A percentile compares a stretch with the other conserved stretches of the same genome.
phyloP scores from a whole-genome alignment of 1,140 invertebrate genomes.

The Phthorimaea operculella region DNA sequence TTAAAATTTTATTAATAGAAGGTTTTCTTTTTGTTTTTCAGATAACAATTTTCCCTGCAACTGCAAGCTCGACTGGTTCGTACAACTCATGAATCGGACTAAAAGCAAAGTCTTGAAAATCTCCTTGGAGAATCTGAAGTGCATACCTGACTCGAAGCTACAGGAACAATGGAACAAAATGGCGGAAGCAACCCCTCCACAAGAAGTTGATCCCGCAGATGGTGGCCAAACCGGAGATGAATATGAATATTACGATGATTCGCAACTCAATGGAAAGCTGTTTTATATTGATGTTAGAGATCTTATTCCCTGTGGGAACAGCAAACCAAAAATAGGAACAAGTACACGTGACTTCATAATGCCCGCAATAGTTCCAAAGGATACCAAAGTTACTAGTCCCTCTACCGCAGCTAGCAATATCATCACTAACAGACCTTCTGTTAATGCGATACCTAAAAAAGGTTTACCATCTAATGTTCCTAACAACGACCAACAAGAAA shows the following conservation, averaged over 20 bases:
- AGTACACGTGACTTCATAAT: conserved; percentile 5
- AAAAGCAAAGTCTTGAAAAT: conserved; percentile 35
- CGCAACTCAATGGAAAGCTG: conserved; percentile 49
- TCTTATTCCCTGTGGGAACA: conserved; percentile 35
- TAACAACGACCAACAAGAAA: neutral
- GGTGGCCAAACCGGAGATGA: conserved; percentile 11
- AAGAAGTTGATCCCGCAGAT: conserved; percentile 23
- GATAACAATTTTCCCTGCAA: conserved; percentile 54
- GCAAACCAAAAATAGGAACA: conserved; percentile 4
- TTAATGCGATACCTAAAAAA: conserved; percentile 8
- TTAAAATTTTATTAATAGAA: too few species aligned
- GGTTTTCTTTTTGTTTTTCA: conserved; percentile 30
- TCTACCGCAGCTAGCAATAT: neutral
- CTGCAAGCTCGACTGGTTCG: conserved; percentile 52
- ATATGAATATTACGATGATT: conserved; percentile 58
- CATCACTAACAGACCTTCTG: too few species aligned
- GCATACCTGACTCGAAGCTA: conserved; percentile 35
- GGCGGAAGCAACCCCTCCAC: conserved; percentile 25
- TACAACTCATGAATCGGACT: conserved; percentile 44
- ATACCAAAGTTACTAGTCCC: conserved; percentile 4
- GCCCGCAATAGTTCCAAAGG: neutral
- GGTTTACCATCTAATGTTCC: neutral
- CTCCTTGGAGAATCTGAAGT: conserved; percentile 51
- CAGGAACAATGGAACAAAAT: conserved; percentile 39
- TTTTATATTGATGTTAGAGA: conserved; percentile 54